Evolutionary conservation across 2,113 vertebrate species (phyloP), one percentile per base, ranked within the genome.

Genomic region (Pseudolaguvia tuberculata): DNA sequence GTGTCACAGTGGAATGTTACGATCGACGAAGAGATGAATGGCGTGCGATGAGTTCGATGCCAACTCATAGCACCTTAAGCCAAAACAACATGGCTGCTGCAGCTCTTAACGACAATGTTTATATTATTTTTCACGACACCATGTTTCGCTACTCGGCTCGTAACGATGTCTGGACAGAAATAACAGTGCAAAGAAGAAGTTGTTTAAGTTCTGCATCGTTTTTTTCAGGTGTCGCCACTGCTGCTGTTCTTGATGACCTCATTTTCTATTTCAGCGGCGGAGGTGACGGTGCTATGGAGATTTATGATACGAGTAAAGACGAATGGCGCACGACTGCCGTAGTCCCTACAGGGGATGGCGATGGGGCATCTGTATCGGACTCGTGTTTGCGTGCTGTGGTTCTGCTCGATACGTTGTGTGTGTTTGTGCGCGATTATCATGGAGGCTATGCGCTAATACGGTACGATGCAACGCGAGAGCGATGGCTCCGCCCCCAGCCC

Each of bases 71-170:
- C 0, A 94, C 94, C 0, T 98, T 95, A 95, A 96, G 94, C 76
- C 99, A 96, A 95, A 97, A 93, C 85, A 94, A 31, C 56, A 59
- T 72, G 56, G 56, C 93, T 0, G 93, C 95, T 0, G 95, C 96
- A 27, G 93, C 89, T 0, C 93, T 94, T 15, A 94, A 94, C 69
- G 92, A 95, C 85, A 94, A 94, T 87, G 94, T 99, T 84, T 99
- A 98, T 0, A 94, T 96, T 8, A 93, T 99, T 93, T 93, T 95
- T 0, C 92, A 97, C 78, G 96, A 97, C 84, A 73, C 97, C 81
- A 99, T 94, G 90, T 99, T 98, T 90, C 97, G 95, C 81, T 99
- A 99, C 25, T 93, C 94, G 72, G 94, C 97, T n/a, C 90, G 93
- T 14, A 94, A 93, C 0, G 96, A 98, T 23, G 90, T 94, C 0